Base-by-base conservation (phyloP, 2,797 vertebrate genomes). In the Sarcoramphus papa region DNA sequence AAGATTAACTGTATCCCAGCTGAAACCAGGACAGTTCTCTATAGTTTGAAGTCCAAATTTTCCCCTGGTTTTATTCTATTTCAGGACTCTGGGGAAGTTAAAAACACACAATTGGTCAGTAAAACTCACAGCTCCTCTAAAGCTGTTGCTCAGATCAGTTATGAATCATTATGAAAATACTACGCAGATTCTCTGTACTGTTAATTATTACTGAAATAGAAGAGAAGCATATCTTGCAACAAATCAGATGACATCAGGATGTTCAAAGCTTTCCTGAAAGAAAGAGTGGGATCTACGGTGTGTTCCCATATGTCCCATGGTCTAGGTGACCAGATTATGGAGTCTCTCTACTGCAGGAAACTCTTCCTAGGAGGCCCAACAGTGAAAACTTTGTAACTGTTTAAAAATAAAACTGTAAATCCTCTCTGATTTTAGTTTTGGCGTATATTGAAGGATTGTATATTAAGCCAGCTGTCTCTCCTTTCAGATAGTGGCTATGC, bases 241-340 rank as follows among this genome's bases (percentile, higher is more conserved):
- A 14, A 50, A 19, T 56, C 31, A 56, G 45, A 33, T 50, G 11
- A 15, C 8, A 19, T 4, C 33, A 33, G 10, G 14, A 18, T 48
- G 13, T 28, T 67, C 31, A 35, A 62, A 35, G 17, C 12, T 67
- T 70, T 67, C 35, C 12, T 37, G 31, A 53, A 85, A 50, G 15
- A 25, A 75, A 35, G 10, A 47, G 2, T 33, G 7, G 8, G 14
- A 65, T 9, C 8, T 20, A 23, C 2, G 1, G 4, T 7, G 5
- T 33, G 5, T 22, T 82, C 10, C 20, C 6, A 15, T 5, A 12
- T 1, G n/a, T 50, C 14, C 23, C 8, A 2, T 53, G 23, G 19
- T 10, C 25, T 14, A 23, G 12, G 5, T 10, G 33, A 63, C 24
- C 9, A 47, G 47, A 12, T 41, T 33, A 5, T 17, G 28, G 28